Evolutionary conservation across 2,888 invertebrate species (phyloP), one percentile per base, ranked within the genome.

Genomic region (Apoda limacodes): DNA sequence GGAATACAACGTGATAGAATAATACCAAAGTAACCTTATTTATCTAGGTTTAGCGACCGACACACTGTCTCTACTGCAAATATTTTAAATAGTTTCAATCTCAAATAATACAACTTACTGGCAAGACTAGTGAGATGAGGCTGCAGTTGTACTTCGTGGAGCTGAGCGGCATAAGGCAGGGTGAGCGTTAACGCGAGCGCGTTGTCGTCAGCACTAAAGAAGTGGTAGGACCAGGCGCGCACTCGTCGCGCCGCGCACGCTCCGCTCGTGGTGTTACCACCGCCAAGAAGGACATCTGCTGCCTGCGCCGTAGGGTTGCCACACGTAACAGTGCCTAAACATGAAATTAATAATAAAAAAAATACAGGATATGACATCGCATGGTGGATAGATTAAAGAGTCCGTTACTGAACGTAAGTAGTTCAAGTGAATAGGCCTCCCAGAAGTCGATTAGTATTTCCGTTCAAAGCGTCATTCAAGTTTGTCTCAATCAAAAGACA

Each of bases 141-240:
- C 59, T 92, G 90, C 38, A 95, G 71, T 50, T 93, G 93, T 23
- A 96, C 89, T 74, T 95, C 95, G 49, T 91, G 88, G 32, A 97
- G 76, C 44, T 93, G 81, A 51, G 95, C 88, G 9, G 95, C 94
- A 60, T 93, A 94, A 0, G 96, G 96, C 49, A 97, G 75, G 12
- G 89, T 87, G 29, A 97, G 84, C 4, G 90, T 90, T 24, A 97
- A 83, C 63, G 96, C 95, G 0, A 96, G 89, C 75, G 92, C 93
- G 21, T 90, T 89, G 70, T 95, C 78, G 52, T 78, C 94, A 2
- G 71, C 94, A 15, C 93, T 92, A 75, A 93, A 95, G 78, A 95
- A 97, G 78, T 96, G 93, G 74, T 96, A 95, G 15, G 92, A 91
- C 96, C 96, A 97, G n/a, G 95, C 90, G 35, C 95, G 85, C 12